Evolutionary conservation across 2,888 invertebrate species (phyloP), one percentile per base, ranked within the genome.

Genomic region (Apamea sordens): DNA sequence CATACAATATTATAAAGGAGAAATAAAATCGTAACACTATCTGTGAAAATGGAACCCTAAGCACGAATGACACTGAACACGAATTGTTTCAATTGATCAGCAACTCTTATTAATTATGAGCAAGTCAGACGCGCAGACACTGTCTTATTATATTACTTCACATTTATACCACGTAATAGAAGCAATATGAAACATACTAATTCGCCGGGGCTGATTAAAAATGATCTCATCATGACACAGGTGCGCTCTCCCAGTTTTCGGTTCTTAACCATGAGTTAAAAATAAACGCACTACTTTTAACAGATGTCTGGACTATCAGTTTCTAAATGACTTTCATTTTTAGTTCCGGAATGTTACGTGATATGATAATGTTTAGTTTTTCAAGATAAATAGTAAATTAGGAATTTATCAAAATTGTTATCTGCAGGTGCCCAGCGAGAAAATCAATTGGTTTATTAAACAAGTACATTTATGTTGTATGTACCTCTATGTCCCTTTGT

Each of bases 1-100:
- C 21, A n/a, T 18, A 53, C 3, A 70, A 53, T 53, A 32, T 53
- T 18, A 6, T 8, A n/a, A 18, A 61, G 18, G 32, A 32, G 24
- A 47, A 81, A 44, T 53, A 68, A n/a, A 68, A 80, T 59, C 15
- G 24, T 32, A 59, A 74, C 41, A 73, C 21, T 59, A 28, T 69
- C 28, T 50, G 24, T n/a, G n/a, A 36, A 79, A 73, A 84, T 63
- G 65, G 74, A 75, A 63, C 78, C 72, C 65, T 56, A 74, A 71
- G 41, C 63, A 61, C 32, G 41, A 63, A 76, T 77, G 87, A 80
- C 82, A 89, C 80, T 87, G 84, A 86, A 83, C 83, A 73, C 67
- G 47, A 85, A 88, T 88, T 90, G 84, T 76, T 79, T 88, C 83
- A 90, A 87, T 88, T 86, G 85, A 83, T 80, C 73, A 70, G 76